A percentile compares a stretch with the other conserved stretches of the same genome.
phyloP scores from a whole-genome alignment of 2,797 vertebrate genomes.

The Pogoniulus pusillus region DNA sequence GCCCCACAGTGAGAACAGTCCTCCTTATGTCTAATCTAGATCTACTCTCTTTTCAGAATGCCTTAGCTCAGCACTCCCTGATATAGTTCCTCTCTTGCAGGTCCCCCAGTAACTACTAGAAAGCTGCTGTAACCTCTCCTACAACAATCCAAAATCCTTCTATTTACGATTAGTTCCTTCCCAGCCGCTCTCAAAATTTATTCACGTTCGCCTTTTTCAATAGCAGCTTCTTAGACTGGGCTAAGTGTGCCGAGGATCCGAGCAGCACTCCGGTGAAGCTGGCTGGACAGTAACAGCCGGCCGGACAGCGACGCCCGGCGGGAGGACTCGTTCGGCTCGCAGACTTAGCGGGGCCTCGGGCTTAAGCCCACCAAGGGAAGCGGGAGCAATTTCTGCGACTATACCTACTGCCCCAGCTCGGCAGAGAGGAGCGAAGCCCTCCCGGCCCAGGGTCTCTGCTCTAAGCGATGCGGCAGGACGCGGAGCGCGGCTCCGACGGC shows the following conservation, averaged over 20 bases:
- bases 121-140: not conserved
- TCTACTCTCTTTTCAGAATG: not conserved
- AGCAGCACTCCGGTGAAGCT: not conserved
- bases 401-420: rapidly evolving
- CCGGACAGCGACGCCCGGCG: too few species aligned
- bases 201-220: not conserved
- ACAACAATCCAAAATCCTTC: rapidly evolving
- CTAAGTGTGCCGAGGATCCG: not conserved
- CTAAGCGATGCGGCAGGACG: not conserved
- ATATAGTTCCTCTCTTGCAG: not conserved
- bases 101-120: not conserved
- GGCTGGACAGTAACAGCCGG: not conserved
- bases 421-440: not conserved
- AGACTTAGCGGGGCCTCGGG: rapidly evolving
- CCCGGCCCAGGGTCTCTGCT: too few species aligned
- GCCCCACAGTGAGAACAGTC: not conserved
- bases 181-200: not conserved
- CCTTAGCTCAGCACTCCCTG: not conserved
- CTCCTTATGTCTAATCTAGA: not conserved
- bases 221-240: not conserved
- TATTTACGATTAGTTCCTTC: too few species aligned
- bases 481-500: too few species aligned
- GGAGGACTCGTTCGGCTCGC: too few species aligned
- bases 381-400: rapidly evolving
- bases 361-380: rapidly evolving